Conservation (phyloP, 2,113 vertebrate genomes). For the Stigmatopora nigra region DNA sequence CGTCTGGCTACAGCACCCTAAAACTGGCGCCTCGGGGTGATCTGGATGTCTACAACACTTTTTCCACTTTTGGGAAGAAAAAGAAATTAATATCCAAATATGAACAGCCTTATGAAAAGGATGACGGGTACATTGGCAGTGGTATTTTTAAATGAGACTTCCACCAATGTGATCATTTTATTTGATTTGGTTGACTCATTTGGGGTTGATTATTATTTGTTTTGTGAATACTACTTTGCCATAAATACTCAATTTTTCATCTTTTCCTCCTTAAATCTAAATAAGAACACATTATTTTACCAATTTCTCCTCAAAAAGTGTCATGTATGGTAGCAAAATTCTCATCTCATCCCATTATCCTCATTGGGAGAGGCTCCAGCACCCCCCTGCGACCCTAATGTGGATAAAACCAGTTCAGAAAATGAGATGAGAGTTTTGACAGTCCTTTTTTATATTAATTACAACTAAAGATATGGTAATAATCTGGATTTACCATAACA, state of each 20-base stretch:
- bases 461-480: neutral
- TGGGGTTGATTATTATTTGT: too few species aligned
- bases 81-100: conserved; percentile 74
- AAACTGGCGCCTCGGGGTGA: conserved; percentile 70
- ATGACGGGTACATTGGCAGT: conserved; percentile 70
- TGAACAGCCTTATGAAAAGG: conserved; percentile 61
- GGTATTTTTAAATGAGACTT: conserved; percentile 58
- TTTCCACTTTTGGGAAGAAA: conserved; percentile 88
- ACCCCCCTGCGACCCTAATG: too few species aligned
- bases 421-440: neutral
- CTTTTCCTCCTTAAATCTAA: neutral
- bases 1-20: conserved; percentile 66
- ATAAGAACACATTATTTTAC: neutral
- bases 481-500: neutral
- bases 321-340: neutral
- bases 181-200: too few species aligned
- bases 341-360: too few species aligned
- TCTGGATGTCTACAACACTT: conserved; percentile 77
- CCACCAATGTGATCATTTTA: neutral
- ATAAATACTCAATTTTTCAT: neutral
- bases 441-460: conserved; percentile 3
- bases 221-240: neutral
- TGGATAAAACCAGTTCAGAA: too few species aligned
- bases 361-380: too few species aligned
- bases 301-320: neutral